phyloP scores from a whole-genome alignment of 2,113 vertebrate species.

The Platichthys stellatus region DNA sequence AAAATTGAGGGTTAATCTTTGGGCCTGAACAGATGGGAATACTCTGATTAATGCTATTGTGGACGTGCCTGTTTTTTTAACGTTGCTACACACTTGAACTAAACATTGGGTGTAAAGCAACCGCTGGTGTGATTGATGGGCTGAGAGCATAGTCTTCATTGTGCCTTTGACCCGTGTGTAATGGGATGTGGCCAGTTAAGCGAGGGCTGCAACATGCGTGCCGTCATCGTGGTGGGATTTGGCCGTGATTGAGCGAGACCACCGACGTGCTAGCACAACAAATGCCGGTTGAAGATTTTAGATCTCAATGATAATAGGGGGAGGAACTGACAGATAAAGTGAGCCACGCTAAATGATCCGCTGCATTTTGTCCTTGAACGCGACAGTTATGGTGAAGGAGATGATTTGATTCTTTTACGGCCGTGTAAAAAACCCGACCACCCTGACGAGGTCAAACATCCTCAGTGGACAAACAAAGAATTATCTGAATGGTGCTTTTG shows the following conservation, averaged over 20 bases:
- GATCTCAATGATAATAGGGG: neutral
- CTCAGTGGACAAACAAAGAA: neutral
- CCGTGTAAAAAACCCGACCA: neutral
- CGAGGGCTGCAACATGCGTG: neutral
- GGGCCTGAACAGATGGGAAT: neutral
- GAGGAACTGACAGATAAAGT: conserved; percentile 6
- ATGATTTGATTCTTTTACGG: conserved; percentile 31
- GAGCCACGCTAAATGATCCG: neutral
- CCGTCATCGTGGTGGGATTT: conserved; percentile 5
- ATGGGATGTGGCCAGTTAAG: neutral
- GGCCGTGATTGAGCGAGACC: conserved; percentile 4
- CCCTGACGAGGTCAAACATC: neutral
- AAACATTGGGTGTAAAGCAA: neutral
- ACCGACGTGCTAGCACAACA: neutral
- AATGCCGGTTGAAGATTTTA: conserved; percentile 5
- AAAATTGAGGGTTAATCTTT: neutral
- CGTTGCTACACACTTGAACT: neutral
- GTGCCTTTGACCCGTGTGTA: conserved; percentile 10
- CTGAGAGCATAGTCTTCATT: neutral
- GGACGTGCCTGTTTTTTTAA: neutral
- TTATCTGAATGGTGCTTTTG: neutral
- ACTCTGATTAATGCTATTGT: neutral
- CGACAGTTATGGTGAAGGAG: neutral
- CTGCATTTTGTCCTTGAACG: conserved; percentile 4
- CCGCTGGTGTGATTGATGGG: neutral